Conservation (phyloP, 2,113 vertebrate species). For the Sorex fumeus region DNA sequence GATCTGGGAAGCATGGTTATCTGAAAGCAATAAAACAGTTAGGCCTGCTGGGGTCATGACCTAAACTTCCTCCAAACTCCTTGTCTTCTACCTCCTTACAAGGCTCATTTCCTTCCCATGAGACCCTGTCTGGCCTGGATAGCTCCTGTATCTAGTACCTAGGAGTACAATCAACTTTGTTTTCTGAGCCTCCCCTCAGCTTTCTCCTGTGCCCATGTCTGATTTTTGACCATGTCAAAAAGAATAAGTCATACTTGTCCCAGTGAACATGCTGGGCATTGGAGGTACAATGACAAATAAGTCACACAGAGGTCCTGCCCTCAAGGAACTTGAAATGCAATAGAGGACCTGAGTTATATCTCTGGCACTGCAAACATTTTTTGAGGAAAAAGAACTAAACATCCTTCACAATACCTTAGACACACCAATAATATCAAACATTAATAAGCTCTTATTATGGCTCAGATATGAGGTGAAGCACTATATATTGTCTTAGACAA, state of each 20-base stretch:
- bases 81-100: not conserved
- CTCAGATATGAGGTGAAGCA: not conserved
- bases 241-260: not conserved
- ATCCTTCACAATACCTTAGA: not conserved
- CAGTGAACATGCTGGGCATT: not conserved
- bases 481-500: slow-evolving; percentile 2
- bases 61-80: not conserved
- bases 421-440: not conserved
- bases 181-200: not conserved
- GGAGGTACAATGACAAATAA: not conserved
- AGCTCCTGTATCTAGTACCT: not conserved
- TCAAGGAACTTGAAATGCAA: not conserved
- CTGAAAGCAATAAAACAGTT: not conserved
- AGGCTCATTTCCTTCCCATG: not conserved
- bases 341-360: not conserved
- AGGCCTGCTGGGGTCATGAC: not conserved
- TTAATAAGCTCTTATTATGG: not conserved
- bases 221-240: not conserved
- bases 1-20: not conserved
- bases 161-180: not conserved
- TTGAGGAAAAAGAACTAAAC: too few relatives aligned
- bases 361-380: too few relatives aligned
- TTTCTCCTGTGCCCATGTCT: not conserved
- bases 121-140: not conserved
- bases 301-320: not conserved